Evolutionary conservation across 2,888 invertebrate species (phyloP).

Genomic region (Cancer borealis): DNA sequence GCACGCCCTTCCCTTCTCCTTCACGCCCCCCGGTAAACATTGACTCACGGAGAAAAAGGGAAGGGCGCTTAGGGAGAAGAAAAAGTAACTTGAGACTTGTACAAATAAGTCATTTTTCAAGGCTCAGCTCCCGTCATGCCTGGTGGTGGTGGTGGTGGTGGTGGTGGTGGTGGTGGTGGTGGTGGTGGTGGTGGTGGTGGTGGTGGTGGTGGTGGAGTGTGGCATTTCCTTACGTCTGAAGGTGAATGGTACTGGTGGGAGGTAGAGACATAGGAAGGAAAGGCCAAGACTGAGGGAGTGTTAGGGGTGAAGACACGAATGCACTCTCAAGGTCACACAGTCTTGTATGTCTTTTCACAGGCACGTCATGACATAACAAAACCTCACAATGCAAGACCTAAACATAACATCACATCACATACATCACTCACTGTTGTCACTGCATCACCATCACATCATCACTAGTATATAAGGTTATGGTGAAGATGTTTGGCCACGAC

Average conservation of each 20-base stretch:
- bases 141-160: neutral
- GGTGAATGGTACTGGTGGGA: neutral
- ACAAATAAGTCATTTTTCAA: neutral
- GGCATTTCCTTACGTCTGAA: slow-evolving; percentile 4
- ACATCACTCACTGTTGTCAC: neutral
- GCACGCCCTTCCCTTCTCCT: neutral
- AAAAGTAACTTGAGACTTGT: neutral
- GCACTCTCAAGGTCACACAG: neutral
- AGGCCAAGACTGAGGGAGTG: neutral
- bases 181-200: neutral
- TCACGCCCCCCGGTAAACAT: neutral
- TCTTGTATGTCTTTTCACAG: neutral
- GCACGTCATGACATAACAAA: neutral
- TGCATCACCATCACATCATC: neutral
- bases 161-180: neutral
- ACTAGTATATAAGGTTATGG: no score
- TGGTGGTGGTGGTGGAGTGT: neutral
- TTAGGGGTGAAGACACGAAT: neutral
- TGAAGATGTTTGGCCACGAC: no score
- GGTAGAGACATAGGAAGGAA: neutral
- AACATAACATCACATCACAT: neutral
- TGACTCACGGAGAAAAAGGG: neutral
- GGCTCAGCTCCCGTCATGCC: neutral
- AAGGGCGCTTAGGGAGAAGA: neutral
- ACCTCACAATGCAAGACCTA: neutral